Evolutionary conservation across 2,888 invertebrate species (phyloP), one percentile per base, ranked within the genome.

Genomic region (Meta bourneti): DNA sequence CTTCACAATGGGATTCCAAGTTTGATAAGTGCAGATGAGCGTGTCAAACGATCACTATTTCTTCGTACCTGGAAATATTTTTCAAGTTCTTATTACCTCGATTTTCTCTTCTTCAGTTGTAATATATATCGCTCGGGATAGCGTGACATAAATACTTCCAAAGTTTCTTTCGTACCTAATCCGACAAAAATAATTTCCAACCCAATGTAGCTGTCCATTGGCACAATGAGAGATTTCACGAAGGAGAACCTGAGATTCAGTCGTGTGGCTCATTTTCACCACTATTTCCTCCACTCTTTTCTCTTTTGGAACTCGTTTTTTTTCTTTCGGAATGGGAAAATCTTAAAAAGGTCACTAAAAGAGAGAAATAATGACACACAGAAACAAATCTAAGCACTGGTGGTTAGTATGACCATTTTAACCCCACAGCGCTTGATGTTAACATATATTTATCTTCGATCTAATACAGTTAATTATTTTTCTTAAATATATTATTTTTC

Each of bases 131-230:
- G 90, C 85, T 90, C 72, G 20, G 74, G 72, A 6, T 85, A 80
- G 90, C 90, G 90, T 90, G 90, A 90, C 90, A 80, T 70, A 85
- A 85, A 90, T 90, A 90, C 90, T 90, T 90, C 51, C 80, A 72
- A 85, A 90, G 75, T 88, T 85, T 90, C 85, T 74, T 85, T 51
- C 69, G 9, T 49, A 54, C 77, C 54, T 19, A 51, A 72, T 90
- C 79, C 80, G 74, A 80, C 77, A 85, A 85, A 90, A 90, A 90
- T 90, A 90, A 90, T 90, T 90, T 90, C 16, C 34, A 20, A n/a
- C 72, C 19, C 7, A 54, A 77, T 49, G 20, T 77, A 82, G 80
- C 72, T 75, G 81, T 70, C 19, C 74, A 2, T 20, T 16, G 74
- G 49, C 80, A 85, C 85, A 74, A 79, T 75, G 69, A 74, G 54